A percentile compares a stretch with the other conserved stretches of the same genome.
These are phyloP conservation scores for Holcopasites calliopsidis DNA, from an alignment of 1,140 invertebrate genomes.

Conservation along the genomic window DNA sequence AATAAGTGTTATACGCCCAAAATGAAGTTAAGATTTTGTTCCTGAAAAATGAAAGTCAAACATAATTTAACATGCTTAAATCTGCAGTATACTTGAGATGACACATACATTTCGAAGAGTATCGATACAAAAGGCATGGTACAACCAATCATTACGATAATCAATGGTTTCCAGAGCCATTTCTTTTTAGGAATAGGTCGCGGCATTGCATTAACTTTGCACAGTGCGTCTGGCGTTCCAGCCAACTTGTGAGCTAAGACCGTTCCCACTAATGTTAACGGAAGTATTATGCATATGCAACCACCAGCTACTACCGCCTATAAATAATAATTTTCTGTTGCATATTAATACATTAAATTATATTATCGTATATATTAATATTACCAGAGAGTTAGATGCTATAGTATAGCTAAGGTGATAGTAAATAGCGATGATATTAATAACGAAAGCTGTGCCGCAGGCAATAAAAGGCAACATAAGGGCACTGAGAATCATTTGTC, in stretches of 20 bases:
- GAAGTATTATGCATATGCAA: conserved; percentile 98
- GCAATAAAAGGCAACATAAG: conserved; percentile 95
- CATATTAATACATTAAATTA: no score
- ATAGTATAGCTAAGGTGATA: conserved; percentile 99
- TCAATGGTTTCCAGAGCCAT: conserved; percentile 99
- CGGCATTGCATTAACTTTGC: conserved; percentile 98
- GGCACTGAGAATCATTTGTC: conserved; percentile 97
- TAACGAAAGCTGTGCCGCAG: conserved; percentile 97
- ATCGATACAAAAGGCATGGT: conserved; percentile 99
- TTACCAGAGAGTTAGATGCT: conserved; percentile 98
- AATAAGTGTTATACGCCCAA: conserved; percentile 99
- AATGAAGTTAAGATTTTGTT: conserved; percentile 99
- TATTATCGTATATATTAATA: not conserved
- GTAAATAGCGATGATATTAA: conserved; percentile 99
- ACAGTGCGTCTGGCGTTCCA: conserved; percentile 98
- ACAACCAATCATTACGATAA: conserved; percentile 97
- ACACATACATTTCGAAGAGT: conserved; percentile 98
- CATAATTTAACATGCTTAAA: not conserved
- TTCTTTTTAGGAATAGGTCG: conserved; percentile 99
- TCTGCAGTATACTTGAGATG: not conserved
- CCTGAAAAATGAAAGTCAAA: conserved; percentile 81
- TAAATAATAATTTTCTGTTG: conserved; percentile 53
- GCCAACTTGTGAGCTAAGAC: conserved; percentile 96
- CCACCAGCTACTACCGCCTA: conserved; percentile 98
- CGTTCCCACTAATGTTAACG: conserved; percentile 96